These are phyloP conservation scores for Sebastes elongatus DNA, from an alignment of 2,797 vertebrate species.

Conservation along the genomic window DNA sequence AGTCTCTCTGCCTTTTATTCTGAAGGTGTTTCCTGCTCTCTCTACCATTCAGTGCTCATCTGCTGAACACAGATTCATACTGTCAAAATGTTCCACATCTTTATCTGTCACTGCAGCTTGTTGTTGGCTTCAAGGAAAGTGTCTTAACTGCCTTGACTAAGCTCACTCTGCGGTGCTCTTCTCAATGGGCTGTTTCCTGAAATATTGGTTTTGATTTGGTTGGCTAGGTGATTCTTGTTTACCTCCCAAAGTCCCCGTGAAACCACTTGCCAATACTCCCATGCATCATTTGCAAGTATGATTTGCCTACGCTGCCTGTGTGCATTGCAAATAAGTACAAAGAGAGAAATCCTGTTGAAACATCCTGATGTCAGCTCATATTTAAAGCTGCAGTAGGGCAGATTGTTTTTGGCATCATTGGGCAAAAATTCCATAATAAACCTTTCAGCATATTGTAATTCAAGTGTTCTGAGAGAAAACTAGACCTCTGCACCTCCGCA, in stretches of 20 bases:
- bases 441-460: no score
- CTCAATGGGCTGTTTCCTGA: constrained; percentile 5
- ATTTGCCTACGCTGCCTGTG: constrained; percentile 31
- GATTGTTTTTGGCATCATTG: no score
- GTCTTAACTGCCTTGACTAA: constrained; percentile 11
- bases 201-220: constrained; percentile 45
- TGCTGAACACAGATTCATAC: background rate
- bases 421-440: no score
- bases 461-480: no score
- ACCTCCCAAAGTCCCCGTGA: constrained; percentile 46
- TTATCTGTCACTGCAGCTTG: background rate
- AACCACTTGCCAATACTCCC: constrained; percentile 54
- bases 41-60: background rate
- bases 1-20: background rate
- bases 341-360: constrained; percentile 35
- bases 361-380: constrained; percentile 6
- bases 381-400: no score
- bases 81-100: constrained; percentile 8
- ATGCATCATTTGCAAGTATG: constrained; percentile 71
- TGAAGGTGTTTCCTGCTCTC: background rate
- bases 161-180: background rate
- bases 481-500: no score
- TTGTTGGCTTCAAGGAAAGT: background rate
- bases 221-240: constrained; percentile 12
- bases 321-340: constrained; percentile 52